phyloP scores from a whole-genome alignment of 2,113 vertebrate species.

The Stigmatopora nigra region DNA sequence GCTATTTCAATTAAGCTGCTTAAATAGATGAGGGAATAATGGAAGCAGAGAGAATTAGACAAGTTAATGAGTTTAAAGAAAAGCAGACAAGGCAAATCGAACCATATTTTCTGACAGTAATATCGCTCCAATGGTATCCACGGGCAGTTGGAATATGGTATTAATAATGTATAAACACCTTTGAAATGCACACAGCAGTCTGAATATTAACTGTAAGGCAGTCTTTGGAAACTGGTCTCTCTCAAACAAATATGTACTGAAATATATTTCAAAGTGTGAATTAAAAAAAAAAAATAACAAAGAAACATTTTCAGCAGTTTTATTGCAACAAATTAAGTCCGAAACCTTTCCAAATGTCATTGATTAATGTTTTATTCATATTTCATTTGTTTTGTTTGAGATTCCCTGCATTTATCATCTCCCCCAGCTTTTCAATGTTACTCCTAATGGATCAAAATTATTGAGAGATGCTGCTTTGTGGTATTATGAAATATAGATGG shows the following conservation, averaged over 20 bases:
- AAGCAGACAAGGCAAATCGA: constrained; percentile 54
- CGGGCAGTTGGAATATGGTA: constrained; percentile 45
- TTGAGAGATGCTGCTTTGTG: constrained; percentile 8
- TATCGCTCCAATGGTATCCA: constrained; percentile 46
- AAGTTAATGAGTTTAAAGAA: constrained; percentile 65
- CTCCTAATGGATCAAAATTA: constrained; percentile 20
- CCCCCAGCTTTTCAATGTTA: constrained; percentile 12
- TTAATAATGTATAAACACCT: constrained; percentile 66
- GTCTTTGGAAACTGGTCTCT: constrained; percentile 33
- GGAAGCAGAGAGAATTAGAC: constrained; percentile 62
- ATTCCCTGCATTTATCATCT: neutral
- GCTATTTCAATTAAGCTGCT: constrained; percentile 67
- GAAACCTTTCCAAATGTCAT: constrained; percentile 19
- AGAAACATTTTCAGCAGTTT: constrained; percentile 9
- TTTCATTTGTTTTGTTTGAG: constrained; percentile 17
- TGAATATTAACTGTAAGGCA: constrained; percentile 43
- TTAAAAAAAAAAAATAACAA: constrained; percentile 2
- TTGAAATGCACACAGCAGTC: constrained; percentile 52
- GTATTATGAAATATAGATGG: constrained; percentile 39
- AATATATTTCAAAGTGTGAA: constrained; percentile 19
- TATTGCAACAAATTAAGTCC: constrained; percentile 31
- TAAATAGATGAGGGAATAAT: constrained; percentile 66
- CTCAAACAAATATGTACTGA: constrained; percentile 25
- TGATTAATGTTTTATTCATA: constrained; percentile 31
- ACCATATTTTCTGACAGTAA: constrained; percentile 53